Evolutionary conservation across 2,113 vertebrate genomes (phyloP).

Genomic region (Eleginops maclovinus): DNA sequence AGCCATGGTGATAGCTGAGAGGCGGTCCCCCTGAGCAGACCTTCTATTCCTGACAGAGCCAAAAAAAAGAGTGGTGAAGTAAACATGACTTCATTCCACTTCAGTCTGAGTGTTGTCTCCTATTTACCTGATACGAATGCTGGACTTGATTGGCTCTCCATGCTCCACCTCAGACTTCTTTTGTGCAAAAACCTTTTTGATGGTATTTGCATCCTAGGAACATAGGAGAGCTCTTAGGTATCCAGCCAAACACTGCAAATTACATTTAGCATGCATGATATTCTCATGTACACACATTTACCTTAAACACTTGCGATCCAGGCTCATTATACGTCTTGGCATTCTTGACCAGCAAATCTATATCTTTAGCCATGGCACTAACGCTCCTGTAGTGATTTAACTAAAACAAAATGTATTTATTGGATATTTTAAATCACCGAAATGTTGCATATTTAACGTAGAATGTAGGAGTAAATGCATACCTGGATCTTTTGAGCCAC

Average conservation of each 20-base stretch:
- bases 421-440: background rate
- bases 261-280: background rate
- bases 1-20: conserved; percentile 98
- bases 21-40: conserved; percentile 93
- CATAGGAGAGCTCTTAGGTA: background rate
- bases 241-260: background rate
- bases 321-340: conserved; percentile 99
- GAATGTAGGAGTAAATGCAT: conserved; percentile 2
- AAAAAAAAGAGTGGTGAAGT: background rate
- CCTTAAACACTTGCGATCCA: conserved; percentile 99
- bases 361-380: conserved; percentile 95
- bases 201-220: conserved; percentile 95
- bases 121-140: conserved; percentile 92
- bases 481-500: conserved; percentile 98
- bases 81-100: background rate
- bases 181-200: conserved; percentile 98
- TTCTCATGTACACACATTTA: conserved; percentile 64
- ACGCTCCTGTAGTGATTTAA: conserved; percentile 93
- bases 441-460: background rate
- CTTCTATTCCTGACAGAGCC: conserved; percentile 89
- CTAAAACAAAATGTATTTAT: conserved; percentile 73
- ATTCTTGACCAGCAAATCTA: conserved; percentile 97
- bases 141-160: conserved; percentile 94
- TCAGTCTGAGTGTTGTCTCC: background rate
- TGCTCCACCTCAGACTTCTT: conserved; percentile 97